Conservation (phyloP, 1,140 invertebrate species). For the Gryllus bimaculatus region DNA sequence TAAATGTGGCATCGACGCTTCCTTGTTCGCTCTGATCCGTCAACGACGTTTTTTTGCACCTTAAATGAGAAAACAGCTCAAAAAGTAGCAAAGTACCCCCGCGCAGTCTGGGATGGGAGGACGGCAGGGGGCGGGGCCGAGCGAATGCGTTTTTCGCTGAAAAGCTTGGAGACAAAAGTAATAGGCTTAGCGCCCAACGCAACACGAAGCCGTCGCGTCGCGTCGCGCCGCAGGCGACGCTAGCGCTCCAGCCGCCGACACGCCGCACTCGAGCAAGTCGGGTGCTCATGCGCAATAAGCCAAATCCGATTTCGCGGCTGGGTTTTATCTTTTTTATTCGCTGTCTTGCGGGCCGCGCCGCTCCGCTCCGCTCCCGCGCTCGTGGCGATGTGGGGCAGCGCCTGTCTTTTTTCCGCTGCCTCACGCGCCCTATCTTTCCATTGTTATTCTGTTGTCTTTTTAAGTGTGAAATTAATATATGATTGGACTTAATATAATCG, state of each 20-base stretch:
- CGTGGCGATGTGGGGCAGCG: background rate
- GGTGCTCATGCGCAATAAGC: background rate
- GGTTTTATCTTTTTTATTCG: background rate
- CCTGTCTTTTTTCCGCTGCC: background rate
- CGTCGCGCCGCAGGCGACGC: background rate
- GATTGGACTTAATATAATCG: constrained; percentile 5
- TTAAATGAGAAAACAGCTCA: constrained; percentile 1
- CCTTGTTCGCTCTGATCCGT: background rate
- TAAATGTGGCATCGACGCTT: background rate
- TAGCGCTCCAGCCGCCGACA: background rate
- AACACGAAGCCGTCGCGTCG: background rate
- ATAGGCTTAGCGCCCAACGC: background rate
- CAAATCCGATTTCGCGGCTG: background rate
- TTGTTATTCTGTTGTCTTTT: constrained; percentile 5
- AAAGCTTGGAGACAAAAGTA: background rate
- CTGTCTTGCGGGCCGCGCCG: background rate
- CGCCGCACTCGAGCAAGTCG: background rate
- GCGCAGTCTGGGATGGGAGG: background rate
- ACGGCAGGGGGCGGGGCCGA: too few relatives aligned
- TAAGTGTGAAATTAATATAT: constrained; percentile 6
- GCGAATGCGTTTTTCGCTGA: background rate
- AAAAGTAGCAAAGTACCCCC: background rate
- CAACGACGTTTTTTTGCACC: background rate
- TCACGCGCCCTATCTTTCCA: background rate
- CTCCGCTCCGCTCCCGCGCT: too few relatives aligned